These are phyloP conservation scores for Catocala nupta DNA, from an alignment of 2,888 invertebrate genomes.

Conservation along the genomic window DNA sequence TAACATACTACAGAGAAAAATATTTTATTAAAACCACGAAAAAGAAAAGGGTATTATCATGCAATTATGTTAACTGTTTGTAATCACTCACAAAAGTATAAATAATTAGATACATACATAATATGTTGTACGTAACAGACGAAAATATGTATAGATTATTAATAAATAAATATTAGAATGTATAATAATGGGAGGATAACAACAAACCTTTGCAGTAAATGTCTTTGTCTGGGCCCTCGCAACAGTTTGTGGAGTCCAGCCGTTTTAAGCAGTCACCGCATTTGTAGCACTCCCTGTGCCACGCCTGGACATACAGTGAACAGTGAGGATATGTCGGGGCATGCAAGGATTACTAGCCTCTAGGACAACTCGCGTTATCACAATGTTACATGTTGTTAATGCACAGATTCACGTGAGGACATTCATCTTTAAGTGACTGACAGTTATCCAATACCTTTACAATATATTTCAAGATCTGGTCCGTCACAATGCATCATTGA, in stretches of 20 bases:
- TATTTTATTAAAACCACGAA: slow-evolving; percentile 57
- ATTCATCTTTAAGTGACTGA: slow-evolving; percentile 26
- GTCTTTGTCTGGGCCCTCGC: slow-evolving; percentile 97
- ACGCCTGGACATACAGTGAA: slow-evolving; percentile 90
- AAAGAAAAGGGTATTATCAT: slow-evolving; percentile 36
- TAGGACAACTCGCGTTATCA: slow-evolving; percentile 75
- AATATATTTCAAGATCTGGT: slow-evolving; percentile 96
- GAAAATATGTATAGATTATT: slow-evolving; percentile 24
- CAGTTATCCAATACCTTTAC: slow-evolving; percentile 90
- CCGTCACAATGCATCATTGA: slow-evolving; percentile 97
- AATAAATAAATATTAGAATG: slow-evolving; percentile 27
- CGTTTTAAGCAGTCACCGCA: slow-evolving; percentile 95
- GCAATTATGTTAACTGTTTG: slow-evolving; percentile 38
- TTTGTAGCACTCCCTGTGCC: slow-evolving; percentile 98
- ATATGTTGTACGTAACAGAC: slow-evolving; percentile 26
- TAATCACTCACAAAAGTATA: slow-evolving; percentile 41
- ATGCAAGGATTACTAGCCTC: slow-evolving; percentile 69
- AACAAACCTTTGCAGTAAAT: slow-evolving; percentile 98
- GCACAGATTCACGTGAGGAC: slow-evolving; percentile 60
- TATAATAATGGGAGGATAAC: slow-evolving; percentile 39
- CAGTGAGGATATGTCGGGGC: slow-evolving; percentile 67
- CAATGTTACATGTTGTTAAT: slow-evolving; percentile 73
- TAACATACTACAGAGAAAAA: slow-evolving; percentile 93
- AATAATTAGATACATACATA: slow-evolving; percentile 21
- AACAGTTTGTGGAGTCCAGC: slow-evolving; percentile 96